These are phyloP conservation scores for Naso thynnoides DNA, from an alignment of 2,797 vertebrate species.

Conservation along the genomic window DNA sequence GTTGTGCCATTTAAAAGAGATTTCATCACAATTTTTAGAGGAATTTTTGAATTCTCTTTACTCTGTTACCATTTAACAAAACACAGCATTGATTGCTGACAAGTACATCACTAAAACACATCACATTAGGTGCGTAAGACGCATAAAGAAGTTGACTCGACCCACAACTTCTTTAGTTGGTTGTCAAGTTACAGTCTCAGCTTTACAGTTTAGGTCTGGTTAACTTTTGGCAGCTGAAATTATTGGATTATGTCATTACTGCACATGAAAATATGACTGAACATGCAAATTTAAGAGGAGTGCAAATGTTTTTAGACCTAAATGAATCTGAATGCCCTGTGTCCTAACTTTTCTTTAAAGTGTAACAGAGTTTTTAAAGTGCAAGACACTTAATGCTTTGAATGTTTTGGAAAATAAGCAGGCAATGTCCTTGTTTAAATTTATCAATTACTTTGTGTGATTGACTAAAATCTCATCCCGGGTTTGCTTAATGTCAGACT, in stretches of 20 bases:
- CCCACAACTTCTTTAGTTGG: neutral
- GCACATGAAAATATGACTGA: neutral
- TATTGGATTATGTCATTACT: neutral
- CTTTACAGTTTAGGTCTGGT: neutral
- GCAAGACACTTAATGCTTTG: neutral
- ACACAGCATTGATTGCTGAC: neutral
- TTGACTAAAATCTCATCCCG: constrained; percentile 8
- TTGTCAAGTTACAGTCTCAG: neutral
- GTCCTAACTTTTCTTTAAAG: neutral
- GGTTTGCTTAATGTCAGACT: constrained; percentile 34
- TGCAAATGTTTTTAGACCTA: neutral
- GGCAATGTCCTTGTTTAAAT: neutral
- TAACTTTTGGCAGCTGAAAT: neutral
- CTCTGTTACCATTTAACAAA: neutral
- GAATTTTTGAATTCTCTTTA: too few relatives aligned
- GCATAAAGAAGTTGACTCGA: neutral
- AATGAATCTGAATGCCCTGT: neutral
- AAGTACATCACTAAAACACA: neutral
- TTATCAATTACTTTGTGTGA: neutral
- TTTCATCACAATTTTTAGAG: too few relatives aligned
- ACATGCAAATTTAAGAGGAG: neutral
- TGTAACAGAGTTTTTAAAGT: too few relatives aligned
- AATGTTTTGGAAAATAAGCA: neutral
- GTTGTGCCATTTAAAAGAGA: neutral
- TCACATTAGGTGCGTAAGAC: neutral